Evolutionary conservation across 2,113 vertebrate species (phyloP), one percentile per base, ranked within the genome.

Genomic region (Centropristis striata): DNA sequence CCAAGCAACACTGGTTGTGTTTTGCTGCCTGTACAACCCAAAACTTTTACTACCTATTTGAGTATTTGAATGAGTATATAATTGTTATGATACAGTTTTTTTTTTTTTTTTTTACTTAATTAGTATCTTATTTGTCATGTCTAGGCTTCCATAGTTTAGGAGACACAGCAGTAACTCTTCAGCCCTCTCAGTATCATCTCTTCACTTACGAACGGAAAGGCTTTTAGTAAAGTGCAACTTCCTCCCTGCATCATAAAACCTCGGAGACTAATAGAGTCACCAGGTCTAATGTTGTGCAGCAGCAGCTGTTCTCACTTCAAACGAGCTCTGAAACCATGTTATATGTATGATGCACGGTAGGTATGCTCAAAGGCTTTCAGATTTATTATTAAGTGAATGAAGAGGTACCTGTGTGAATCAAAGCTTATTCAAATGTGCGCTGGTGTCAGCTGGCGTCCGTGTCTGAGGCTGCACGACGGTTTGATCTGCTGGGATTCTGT

Each of bases 371-470:
- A 65, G 64, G 46, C 41, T 74, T 65, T 79, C n/a, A 78, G 47
- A 78, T 82, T 36, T 59, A 81, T 77, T 77, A 83, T 83, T 83
- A 80, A 87, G 69, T 28, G 63, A 80, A 73, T 77, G 68, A 83
- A 84, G 58, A 59, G 28, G 18, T 70, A 78, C 68, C 57, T 77
- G 46, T 23, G 51, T 49, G 47, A 80, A 73, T 85, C 80, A 80
- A 80, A 77, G 72, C 44, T 53, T 67, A 67, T 75, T 68, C 66
- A 79, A 50, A 86, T 71, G 65, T 79, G 70, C 32, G 10, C 20
- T 49, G 50, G 23, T 61, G 57, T 83, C 76, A 72, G 67, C 50
- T 16, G 68, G 25, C 23, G 4, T 68, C 50, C 57, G 68, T 36
- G 28, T 64, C 67, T 76, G 3, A 55, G 51, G 42, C 42, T 10